Base-by-base conservation (phyloP, 2,797 vertebrate genomes). In the Poecilia wingei region DNA sequence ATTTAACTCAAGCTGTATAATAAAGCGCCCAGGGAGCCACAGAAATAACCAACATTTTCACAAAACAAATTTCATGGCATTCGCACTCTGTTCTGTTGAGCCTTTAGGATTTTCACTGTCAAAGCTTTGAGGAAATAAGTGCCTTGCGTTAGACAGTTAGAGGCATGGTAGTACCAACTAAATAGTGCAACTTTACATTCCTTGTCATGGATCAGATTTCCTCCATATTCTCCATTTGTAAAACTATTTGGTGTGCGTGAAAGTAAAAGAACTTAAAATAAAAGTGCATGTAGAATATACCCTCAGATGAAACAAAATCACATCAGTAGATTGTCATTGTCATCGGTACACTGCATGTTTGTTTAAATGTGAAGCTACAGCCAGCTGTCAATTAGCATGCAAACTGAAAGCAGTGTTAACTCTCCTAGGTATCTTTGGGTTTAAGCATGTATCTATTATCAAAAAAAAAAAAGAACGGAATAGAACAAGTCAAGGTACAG, bases 161-260 rank as follows among this genome's bases (percentile, higher is more conserved):
- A 91, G 88, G 87, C 87, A 82, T 91, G 80, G 77, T 84, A 84
- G 82, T 68, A 84, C 79, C 77, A 93, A 94, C 82, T 86, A 94
- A 92, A 92, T 82, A 93, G 94, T 94, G 92, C 94, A 93, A 94
- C 69, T 93, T 89, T 89, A 94, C 94, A 95, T 95, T 96, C 93
- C 80, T 93, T 53, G 85, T 95, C 91, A 91, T 86, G 79, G 80
- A 89, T 89, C 55, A 89, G 78, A 87, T 71, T 89, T 79, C 73
- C 75, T 84, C 64, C n/a, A 55, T 84, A 81, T 81, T 69, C 74
- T 89, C 90, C 79, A 85, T 80, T 82, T 89, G 79, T 80, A 84
- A 75, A 89, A 82, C 81, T 92, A 92, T 92, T 94, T 92, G 85
- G 81, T 93, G 91, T 78, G 61, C 47, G 10, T 84, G 82, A 90